Percentiles rank a stretch among this genome's conserved stretches.
Conservation (phyloP, 2,113 vertebrate species). For the Bettongia penicillata region DNA sequence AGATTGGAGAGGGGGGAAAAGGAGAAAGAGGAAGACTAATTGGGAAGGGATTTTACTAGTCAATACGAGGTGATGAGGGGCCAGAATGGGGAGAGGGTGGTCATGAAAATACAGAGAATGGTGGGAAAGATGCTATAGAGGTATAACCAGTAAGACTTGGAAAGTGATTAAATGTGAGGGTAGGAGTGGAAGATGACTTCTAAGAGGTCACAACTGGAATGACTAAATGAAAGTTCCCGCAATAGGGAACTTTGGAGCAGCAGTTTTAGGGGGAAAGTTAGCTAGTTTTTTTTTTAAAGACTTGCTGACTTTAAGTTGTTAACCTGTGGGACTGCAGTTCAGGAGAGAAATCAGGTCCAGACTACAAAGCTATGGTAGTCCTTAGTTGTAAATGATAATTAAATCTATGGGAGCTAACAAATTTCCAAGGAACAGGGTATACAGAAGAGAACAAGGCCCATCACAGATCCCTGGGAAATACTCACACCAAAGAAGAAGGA, state of each 20-base stretch:
- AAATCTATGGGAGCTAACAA: neutral
- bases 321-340: neutral
- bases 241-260: neutral
- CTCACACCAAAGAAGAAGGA: neutral
- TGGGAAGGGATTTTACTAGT: neutral
- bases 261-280: neutral
- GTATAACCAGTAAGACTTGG: neutral
- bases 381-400: neutral
- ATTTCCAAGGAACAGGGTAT: neutral
- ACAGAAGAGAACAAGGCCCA: neutral
- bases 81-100: neutral
- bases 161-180: neutral
- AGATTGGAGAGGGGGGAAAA: neutral
- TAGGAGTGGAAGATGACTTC: no score
- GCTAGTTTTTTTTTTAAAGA: neutral
- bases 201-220: no score
- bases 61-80: neutral
- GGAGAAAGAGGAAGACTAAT: neutral
- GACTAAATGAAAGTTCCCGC: no score
- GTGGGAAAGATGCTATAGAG: neutral
- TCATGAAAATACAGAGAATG: neutral
- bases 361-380: no score
- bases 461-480: neutral
- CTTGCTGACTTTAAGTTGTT: neutral
- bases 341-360: neutral